Evolutionary conservation across 2,888 invertebrate species (phyloP).

Genomic region (Acanthopleura granulata): DNA sequence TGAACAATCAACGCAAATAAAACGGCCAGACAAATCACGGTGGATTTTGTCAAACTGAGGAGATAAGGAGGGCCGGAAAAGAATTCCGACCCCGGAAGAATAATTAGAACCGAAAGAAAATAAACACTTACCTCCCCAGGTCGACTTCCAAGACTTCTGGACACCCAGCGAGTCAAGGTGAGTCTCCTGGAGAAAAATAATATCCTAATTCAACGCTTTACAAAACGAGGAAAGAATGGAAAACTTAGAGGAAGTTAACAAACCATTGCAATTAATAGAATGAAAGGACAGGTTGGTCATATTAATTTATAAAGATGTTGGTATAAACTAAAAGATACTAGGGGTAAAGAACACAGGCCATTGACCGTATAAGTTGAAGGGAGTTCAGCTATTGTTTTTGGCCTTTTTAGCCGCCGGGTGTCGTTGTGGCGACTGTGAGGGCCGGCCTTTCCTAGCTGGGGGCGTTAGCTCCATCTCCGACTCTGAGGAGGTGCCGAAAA

Average conservation of each 20-base stretch:
- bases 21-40: not conserved
- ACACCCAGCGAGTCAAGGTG: not conserved
- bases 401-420: no score
- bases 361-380: no score
- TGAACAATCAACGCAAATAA: not conserved
- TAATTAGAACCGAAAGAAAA: not conserved
- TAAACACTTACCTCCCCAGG: not conserved
- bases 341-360: not conserved
- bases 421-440: not conserved
- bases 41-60: not conserved
- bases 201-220: not conserved
- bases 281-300: not conserved
- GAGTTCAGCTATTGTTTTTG: no score
- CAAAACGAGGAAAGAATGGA: not conserved
- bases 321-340: not conserved
- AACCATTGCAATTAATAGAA: conserved; percentile 4
- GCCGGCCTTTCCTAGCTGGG: no score
- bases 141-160: not conserved
- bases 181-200: conserved; percentile 9
- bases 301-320: not conserved
- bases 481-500: no score
- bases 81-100: not conserved
- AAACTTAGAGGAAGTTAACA: not conserved
- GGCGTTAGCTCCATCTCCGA: no score
- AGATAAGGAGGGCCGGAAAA: not conserved